Base-by-base conservation (phyloP, 2,113 vertebrate species). In the Ailuropoda melanoleuca region DNA sequence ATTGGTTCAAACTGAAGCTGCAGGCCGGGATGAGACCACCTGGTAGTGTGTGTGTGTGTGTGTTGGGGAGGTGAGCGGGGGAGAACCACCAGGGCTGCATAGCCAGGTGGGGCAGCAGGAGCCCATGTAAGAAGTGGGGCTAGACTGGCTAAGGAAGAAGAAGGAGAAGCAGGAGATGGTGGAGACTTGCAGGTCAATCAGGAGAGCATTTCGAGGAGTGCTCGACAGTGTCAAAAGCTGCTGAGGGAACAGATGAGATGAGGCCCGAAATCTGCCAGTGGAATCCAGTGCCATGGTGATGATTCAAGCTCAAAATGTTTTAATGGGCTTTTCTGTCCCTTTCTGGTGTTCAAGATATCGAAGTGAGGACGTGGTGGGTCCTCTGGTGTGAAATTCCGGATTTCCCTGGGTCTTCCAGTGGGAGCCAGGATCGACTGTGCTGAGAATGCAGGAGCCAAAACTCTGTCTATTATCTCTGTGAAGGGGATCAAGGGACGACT, bases 31-130 rank as follows among this genome's bases (percentile, higher is more conserved):
- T 56, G 88, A 77, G 77, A 50, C 24, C 5, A 66, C 46, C n/a
- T 8, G 55, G 72, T 53, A 14, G 8, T 9, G 6, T 13, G 19
- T 19, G n/a, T n/a, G 75, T 15, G 14, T 0, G 8, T 26, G 17
- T 1, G 1, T 1, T 0, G 9, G 1, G 12, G 56, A 66, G 26
- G 46, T 39, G 55, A 74, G 13, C 3, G 6, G 43, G 6, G 43
- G 8, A 19, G 31, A 58, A 39, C 48, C n/a, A 74, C 37, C 64
- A 50, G 6, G 3, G 17, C 48, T 75, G 11, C 48, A 23, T n/a
- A 75, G 31, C 31, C 46, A 23, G 46, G 15, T 14, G n/a, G 4
- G 31, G 39, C 70, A 56, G 18, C 10, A 39, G 8, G 56, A 88
- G 15, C 39, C 15, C 50, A 4, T 10, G 43, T 8, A 29, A 29